These are phyloP conservation scores for Megalops atlanticus DNA, from an alignment of 2,113 vertebrate species.

Conservation along the genomic window DNA sequence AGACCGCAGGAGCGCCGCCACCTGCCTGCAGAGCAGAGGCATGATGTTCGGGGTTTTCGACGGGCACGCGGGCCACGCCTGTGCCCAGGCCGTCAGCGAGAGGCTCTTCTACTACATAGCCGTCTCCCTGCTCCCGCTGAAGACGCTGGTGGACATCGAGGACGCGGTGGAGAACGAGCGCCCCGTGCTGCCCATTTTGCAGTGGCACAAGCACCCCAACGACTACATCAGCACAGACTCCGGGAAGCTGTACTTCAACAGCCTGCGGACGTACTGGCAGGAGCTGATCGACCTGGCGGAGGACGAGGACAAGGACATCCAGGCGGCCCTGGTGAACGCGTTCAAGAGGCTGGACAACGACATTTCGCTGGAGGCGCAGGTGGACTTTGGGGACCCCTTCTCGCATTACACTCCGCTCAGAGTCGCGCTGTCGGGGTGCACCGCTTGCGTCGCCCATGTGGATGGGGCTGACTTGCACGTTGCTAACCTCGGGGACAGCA, in stretches of 20 bases:
- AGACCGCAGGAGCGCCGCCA: conserved; percentile 61
- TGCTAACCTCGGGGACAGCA: conserved; percentile 63
- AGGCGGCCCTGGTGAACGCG: conserved; percentile 50
- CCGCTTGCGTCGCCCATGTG: conserved; percentile 57
- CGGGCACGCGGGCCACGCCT: conserved; percentile 57
- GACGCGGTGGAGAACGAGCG: conserved; percentile 56
- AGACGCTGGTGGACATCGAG: conserved; percentile 57
- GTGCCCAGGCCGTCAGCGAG: conserved; percentile 62
- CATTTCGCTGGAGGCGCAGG: conserved; percentile 64
- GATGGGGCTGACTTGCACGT: conserved; percentile 51
- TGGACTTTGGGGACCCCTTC: conserved; percentile 46
- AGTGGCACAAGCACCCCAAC: conserved; percentile 60
- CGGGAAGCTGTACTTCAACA: conserved; percentile 51
- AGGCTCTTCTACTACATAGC: conserved; percentile 65
- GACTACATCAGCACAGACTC: conserved; percentile 44
- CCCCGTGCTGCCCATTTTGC: conserved; percentile 52
- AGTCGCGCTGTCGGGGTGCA: conserved; percentile 62
- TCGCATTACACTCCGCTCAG: conserved; percentile 51
- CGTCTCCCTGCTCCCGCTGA: conserved; percentile 53
- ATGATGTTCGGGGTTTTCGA: conserved; percentile 64
- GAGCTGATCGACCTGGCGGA: conserved; percentile 54
- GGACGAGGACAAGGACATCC: conserved; percentile 26
- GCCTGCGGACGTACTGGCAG: conserved; percentile 67
- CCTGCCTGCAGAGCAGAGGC: conserved; percentile 55
- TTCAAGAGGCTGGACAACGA: conserved; percentile 64